Percentiles rank a stretch among this genome's conserved stretches.
Conservation (phyloP, 2,797 vertebrate genomes). For the Mastacembelus armatus region DNA sequence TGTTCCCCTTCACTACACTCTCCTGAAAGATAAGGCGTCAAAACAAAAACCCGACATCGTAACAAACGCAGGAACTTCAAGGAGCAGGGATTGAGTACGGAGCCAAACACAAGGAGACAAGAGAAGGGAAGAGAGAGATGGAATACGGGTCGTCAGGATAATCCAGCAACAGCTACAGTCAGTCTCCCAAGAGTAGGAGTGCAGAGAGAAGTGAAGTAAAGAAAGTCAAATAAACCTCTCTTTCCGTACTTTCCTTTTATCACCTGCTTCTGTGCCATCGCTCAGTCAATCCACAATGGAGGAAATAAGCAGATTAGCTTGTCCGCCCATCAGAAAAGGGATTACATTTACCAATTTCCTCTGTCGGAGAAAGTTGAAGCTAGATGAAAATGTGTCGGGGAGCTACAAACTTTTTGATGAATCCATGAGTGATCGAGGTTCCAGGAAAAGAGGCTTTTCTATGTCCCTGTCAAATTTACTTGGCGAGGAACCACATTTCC, state of each 20-base stretch:
- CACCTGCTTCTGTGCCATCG: conserved; percentile 70
- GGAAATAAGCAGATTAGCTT: conserved; percentile 79
- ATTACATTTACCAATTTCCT: conserved; percentile 72
- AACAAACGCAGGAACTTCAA: conserved; percentile 51
- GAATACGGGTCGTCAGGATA: conserved; percentile 58
- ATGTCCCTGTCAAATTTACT: conserved; percentile 51
- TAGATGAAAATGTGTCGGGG: conserved; percentile 65
- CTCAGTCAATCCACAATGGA: conserved; percentile 72
- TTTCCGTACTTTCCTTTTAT: conserved; percentile 67
- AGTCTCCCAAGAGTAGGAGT: conserved; percentile 42
- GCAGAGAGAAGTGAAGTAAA: conserved; percentile 45
- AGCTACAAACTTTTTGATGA: conserved; percentile 58
- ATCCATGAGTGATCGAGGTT: conserved; percentile 66
- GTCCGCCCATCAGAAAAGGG: conserved; percentile 73
- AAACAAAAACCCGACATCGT: conserved; percentile 56
- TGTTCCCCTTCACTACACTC: conserved; percentile 52
- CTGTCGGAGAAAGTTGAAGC: conserved; percentile 47
- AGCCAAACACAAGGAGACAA: conserved; percentile 24
- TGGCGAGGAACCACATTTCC: conserved; percentile 43
- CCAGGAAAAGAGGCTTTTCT: conserved; percentile 61
- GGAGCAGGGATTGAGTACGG: conserved; percentile 49
- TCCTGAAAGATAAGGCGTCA: conserved; percentile 56
- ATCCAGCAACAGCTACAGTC: conserved; percentile 54
- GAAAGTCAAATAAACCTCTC: conserved; percentile 68
- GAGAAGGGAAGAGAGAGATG: conserved; percentile 23